Evolutionary conservation across 2,888 invertebrate genomes (phyloP).

Genomic region (Alcis repandata): DNA sequence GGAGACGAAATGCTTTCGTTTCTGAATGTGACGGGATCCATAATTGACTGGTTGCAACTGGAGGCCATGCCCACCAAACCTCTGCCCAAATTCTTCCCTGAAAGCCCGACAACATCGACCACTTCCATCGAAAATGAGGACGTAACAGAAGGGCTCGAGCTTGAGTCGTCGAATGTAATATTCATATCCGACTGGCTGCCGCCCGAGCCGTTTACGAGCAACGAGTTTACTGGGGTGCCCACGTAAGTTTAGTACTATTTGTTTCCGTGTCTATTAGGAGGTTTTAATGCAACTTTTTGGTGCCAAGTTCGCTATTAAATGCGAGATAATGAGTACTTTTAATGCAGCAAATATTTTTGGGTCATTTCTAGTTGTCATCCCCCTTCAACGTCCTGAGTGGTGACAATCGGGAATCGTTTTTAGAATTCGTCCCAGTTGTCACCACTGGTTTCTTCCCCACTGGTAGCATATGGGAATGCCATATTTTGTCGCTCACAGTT

Average conservation of each 20-base stretch:
- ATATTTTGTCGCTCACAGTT: no score
- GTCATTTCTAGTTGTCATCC: no score
- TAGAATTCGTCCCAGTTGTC: no score
- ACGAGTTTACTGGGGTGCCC: slow-evolving; percentile 86
- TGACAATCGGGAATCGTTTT: no score
- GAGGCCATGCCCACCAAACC: slow-evolving; percentile 69
- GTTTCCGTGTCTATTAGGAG: neutral
- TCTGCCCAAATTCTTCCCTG: slow-evolving; percentile 48
- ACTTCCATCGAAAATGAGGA: slow-evolving; percentile 51
- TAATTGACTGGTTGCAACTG: slow-evolving; percentile 74
- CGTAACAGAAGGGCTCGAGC: slow-evolving; percentile 15
- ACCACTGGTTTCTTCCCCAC: no score
- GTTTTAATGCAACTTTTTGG: slow-evolving; percentile 14
- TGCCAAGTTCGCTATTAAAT: no score
- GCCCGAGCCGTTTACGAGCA: slow-evolving; percentile 78
- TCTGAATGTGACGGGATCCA: slow-evolving; percentile 71
- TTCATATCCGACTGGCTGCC: slow-evolving; percentile 87
- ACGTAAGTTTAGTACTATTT: slow-evolving; percentile 83
- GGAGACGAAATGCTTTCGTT: slow-evolving; percentile 70
- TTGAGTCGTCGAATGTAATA: slow-evolving; percentile 58
- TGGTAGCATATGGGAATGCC: no score
- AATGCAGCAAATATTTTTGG: no score
- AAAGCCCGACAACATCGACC: slow-evolving; percentile 49
- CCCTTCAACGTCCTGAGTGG: no score
- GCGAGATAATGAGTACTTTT: no score